Conservation (phyloP, 2,888 invertebrate genomes). For the Melanophora roralis region DNA sequence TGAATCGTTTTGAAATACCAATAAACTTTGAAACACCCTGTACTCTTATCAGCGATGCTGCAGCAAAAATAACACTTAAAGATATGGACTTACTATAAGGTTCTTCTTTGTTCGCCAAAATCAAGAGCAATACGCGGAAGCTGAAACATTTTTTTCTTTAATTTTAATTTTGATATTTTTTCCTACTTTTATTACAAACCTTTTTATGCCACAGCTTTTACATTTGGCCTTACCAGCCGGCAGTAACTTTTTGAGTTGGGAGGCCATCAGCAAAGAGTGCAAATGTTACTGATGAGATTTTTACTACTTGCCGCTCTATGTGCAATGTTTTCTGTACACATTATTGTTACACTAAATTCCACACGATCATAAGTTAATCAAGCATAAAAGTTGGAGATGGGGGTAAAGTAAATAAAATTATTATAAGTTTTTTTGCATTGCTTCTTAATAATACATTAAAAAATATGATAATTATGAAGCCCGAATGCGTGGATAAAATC, state of each 20-base stretch:
- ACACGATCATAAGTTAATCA: conserved; percentile 55
- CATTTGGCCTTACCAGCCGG: not conserved
- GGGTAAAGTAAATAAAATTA: conserved; percentile 13
- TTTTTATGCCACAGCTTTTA: conserved; percentile 46
- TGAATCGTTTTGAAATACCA: too few species aligned
- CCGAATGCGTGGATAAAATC: conserved; percentile 15
- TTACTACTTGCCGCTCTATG: conserved; percentile 13
- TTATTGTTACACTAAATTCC: conserved; percentile 52
- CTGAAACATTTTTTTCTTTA: conserved; percentile 27
- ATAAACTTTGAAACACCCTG: conserved; percentile 18
- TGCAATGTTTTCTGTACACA: conserved; percentile 20
- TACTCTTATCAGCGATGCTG: not conserved
- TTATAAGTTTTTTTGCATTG: conserved; percentile 13
- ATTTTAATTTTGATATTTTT: not conserved
- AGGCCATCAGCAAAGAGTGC: conserved; percentile 52
- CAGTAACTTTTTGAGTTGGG: conserved; percentile 9
- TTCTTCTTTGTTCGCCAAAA: conserved; percentile 24
- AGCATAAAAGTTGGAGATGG: conserved; percentile 12
- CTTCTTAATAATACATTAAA: not conserved
- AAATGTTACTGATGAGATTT: conserved; percentile 60
- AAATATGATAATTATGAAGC: conserved; percentile 43
- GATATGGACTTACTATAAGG: conserved; percentile 43
- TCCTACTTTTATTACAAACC: not conserved
- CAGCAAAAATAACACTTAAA: conserved; percentile 23
- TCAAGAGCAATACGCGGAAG: conserved; percentile 52